These are phyloP conservation scores for Ormyrus pomaceus DNA, from an alignment of 2,888 invertebrate species.

Conservation along the genomic window DNA sequence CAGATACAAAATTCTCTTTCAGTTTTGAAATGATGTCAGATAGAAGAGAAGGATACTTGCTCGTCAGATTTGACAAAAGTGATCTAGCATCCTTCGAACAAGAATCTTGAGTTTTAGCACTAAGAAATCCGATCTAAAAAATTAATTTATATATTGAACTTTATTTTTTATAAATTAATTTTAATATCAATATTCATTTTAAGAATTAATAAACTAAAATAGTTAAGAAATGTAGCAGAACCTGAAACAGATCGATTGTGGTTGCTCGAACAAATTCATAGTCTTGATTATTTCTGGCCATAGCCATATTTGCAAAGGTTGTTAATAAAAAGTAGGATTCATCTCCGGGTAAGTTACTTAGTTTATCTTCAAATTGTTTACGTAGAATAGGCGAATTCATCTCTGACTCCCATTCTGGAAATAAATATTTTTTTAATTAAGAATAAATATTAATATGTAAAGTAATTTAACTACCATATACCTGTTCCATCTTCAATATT, in stretches of 20 bases:
- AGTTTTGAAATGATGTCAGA: constrained; percentile 81
- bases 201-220: neutral
- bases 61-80: constrained; percentile 83
- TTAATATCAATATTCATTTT: no score
- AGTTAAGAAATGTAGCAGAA: constrained; percentile 66
- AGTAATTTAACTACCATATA: neutral
- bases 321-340: constrained; percentile 88
- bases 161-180: no score
- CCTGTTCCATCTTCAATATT: constrained; percentile 54
- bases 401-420: constrained; percentile 75
- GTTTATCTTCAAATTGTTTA: constrained; percentile 81
- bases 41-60: constrained; percentile 83
- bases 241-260: constrained; percentile 84
- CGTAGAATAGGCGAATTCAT: constrained; percentile 76
- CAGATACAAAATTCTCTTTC: constrained; percentile 79
- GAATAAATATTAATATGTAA: neutral
- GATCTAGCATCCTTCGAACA: constrained; percentile 87
- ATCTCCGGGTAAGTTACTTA: constrained; percentile 81
- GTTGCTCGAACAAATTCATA: constrained; percentile 82
- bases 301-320: constrained; percentile 88
- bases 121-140: constrained; percentile 85
- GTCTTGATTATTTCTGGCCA: constrained; percentile 80
- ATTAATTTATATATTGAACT: neutral
- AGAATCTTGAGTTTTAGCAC: constrained; percentile 82
- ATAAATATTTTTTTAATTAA: neutral